A percentile compares a stretch with the other conserved stretches of the same genome.
phyloP scores from a whole-genome alignment of 2,797 vertebrate species.

The Taeniopygia guttata region DNA sequence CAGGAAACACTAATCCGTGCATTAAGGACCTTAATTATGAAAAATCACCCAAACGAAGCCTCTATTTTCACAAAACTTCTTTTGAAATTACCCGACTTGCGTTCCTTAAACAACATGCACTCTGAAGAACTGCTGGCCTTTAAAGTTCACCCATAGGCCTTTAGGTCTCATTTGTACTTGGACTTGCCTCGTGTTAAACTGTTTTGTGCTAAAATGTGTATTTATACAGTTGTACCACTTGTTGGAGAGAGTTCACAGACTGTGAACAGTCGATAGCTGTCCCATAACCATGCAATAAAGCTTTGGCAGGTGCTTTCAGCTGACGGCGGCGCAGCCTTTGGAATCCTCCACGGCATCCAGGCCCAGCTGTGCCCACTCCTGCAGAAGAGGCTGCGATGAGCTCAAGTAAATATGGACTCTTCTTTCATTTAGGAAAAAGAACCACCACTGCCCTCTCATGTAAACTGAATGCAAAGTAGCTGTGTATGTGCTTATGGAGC shows the following conservation, averaged over 20 bases:
- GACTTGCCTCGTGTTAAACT: conserved; percentile 64
- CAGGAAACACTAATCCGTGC: conserved; percentile 96
- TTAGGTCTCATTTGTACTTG: conserved; percentile 51
- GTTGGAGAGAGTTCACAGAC: conserved; percentile 52
- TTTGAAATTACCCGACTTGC: conserved; percentile 94
- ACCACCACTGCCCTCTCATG: conserved; percentile 60
- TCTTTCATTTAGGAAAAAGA: conserved; percentile 55
- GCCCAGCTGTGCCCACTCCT: conserved; percentile 47
- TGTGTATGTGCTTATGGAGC: conserved; percentile 22
- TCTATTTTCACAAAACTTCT: conserved; percentile 97
- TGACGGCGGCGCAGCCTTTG: background rate
- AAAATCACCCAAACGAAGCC: conserved; percentile 90
- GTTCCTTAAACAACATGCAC: conserved; percentile 98
- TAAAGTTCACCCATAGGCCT: conserved; percentile 88
- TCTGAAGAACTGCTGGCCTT: conserved; percentile 98
- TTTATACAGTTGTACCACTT: conserved; percentile 70
- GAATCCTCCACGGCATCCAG: background rate
- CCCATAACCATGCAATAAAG: conserved; percentile 59
- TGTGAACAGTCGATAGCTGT: conserved; percentile 37
- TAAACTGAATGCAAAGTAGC: conserved; percentile 7
- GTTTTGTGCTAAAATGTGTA: conserved; percentile 70
- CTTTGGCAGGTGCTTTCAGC: conserved; percentile 62
- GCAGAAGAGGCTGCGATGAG: conserved; percentile 51
- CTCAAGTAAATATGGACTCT: conserved; percentile 51
- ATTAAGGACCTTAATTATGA: conserved; percentile 91